Conservation (phyloP, 2,888 invertebrate genomes). For the Machimus rusticus region DNA sequence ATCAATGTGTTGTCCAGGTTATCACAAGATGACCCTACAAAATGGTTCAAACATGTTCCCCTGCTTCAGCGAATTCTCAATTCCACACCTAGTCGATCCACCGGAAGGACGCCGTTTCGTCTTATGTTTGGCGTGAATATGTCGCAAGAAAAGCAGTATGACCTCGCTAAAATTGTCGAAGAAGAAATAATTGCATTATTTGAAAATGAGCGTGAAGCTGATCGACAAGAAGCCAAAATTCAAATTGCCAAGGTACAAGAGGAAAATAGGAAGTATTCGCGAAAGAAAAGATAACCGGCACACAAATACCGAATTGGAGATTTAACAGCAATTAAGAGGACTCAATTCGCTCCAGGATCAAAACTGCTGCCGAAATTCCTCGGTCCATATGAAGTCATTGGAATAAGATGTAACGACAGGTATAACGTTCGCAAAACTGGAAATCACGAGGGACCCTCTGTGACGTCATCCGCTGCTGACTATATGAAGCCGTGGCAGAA, state of each 20-base stretch:
- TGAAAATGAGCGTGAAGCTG: not conserved
- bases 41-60: not conserved
- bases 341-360: conserved; percentile 44
- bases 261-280: not conserved
- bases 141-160: conserved; percentile 24
- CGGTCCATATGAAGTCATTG: conserved; percentile 41
- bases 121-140: not conserved
- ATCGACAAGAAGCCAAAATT: conserved; percentile 32
- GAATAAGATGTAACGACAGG: conserved; percentile 39
- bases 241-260: conserved; percentile 44
- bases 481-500: conserved; percentile 43
- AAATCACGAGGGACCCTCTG: conserved; percentile 41
- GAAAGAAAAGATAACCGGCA: not conserved
- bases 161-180: not conserved
- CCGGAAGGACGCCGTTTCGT: not conserved
- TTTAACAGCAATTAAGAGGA: conserved; percentile 35
- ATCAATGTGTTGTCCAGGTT: no score
- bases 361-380: conserved; percentile 22
- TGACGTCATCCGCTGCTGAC: conserved; percentile 27
- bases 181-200: not conserved
- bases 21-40: no score
- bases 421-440: conserved; percentile 43
- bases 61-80: not conserved
- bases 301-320: not conserved
- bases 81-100: not conserved